Evolutionary conservation across 2,797 vertebrate genomes (phyloP), one percentile per base, ranked within the genome.

Genomic region (Siniperca obscura): DNA sequence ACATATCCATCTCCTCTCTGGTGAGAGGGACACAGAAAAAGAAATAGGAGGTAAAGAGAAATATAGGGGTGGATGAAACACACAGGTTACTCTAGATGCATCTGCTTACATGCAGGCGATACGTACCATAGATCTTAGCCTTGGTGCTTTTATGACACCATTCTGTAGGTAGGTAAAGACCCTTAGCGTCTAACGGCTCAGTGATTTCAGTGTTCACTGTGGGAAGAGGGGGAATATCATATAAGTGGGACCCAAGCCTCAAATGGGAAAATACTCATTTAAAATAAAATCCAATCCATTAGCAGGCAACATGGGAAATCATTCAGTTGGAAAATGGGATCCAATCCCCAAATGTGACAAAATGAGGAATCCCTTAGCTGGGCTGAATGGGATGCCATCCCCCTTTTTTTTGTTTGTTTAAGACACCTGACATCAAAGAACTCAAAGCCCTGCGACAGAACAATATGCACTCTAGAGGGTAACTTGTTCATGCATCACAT

Each of bases 311-410:
- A 77, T 76, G 82, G 81, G 83, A 81, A 91, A 84, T 82, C 80
- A 70, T 73, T 85, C 70, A 76, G 25, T 57, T 87, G 69, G 76
- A 89, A 88, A 91, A 88, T 85, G 61, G 76, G 74, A 86, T 83
- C 67, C 78, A 86, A 89, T 89, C 67, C 77, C 70, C 82, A 88
- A 83, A 79, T 70, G 78, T 79, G 76, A 73, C 80, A 87, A 60
- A 86, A 81, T 64, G 67, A 80, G 52, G 74, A 85, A 71, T 86
- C 71, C 72, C 78, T 62, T 22, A 79, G 59, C 52, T 77, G 61
- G 59, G 70, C 30, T 74, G 74, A 75, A 84, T 62, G 61, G 48
- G 66, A 76, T 73, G 64, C 25, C 52, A 25, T 57, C 38, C 13
- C 12, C 3, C 11, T 25, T 52, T 46, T 55, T 27, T 70, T 25